phyloP scores from a whole-genome alignment of 2,888 invertebrate genomes.

The Troilus luridus region DNA sequence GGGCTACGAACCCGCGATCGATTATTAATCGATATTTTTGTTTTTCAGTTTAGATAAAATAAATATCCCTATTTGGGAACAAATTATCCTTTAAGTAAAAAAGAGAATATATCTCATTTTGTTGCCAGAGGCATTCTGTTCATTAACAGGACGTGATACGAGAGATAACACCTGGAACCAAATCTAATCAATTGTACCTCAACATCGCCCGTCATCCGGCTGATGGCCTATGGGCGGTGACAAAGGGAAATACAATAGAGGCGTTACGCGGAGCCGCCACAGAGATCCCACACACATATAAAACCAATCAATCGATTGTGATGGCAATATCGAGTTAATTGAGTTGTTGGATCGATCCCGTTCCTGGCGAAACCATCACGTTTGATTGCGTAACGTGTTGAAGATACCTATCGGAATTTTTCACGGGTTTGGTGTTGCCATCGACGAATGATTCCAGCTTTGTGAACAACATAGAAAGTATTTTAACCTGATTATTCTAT shows the following conservation, averaged over 20 bases:
- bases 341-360: not conserved
- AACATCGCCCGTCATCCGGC: not conserved
- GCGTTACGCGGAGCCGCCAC: not conserved
- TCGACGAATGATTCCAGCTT: no score
- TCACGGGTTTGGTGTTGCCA: no score
- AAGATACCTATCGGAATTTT: not conserved
- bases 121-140: no score
- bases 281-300: not conserved
- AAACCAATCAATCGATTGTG: slow-evolving; percentile 3
- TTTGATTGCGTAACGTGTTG: not conserved
- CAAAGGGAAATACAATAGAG: slow-evolving; percentile 1
- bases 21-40: no score
- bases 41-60: no score
- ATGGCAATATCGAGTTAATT: not conserved
- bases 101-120: no score
- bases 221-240: not conserved
- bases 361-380: not conserved
- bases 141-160: no score
- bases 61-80: no score
- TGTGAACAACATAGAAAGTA: no score
- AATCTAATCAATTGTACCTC: not conserved
- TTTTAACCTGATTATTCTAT: no score
- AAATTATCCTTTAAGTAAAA: no score
- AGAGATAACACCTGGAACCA: not conserved
- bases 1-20: no score